Percentiles rank a stretch among this genome's conserved stretches.
Evolutionary conservation across 2,113 vertebrate species (phyloP).

Genomic region (Psilopogon haemacephalus): DNA sequence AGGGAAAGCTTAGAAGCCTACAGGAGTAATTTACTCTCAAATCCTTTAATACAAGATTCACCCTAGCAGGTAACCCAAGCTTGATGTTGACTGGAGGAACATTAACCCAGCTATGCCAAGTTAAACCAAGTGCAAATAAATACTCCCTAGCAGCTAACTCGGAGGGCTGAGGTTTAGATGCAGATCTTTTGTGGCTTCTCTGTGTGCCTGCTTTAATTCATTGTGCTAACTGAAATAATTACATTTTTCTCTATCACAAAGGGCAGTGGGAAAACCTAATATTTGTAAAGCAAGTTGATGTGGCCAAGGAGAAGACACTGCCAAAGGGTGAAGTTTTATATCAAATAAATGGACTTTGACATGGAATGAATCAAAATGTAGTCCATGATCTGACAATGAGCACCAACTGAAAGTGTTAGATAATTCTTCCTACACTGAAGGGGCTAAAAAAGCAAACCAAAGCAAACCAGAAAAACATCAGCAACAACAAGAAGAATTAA

Average conservation of each 20-base stretch:
- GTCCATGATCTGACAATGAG: background rate
- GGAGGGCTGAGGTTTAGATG: background rate
- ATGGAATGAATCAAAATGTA: background rate
- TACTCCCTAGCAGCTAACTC: background rate
- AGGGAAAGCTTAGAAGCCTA: background rate
- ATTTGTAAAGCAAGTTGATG: background rate
- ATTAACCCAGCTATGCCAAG: background rate
- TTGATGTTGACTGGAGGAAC: background rate
- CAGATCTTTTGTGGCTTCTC: background rate
- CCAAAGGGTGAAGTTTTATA: background rate
- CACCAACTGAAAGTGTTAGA: background rate
- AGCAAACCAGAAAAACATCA: no score
- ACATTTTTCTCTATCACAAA: background rate
- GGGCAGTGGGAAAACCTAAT: background rate
- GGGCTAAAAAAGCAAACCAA: background rate
- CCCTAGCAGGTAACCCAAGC: background rate
- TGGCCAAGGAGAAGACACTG: background rate
- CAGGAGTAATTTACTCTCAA: background rate
- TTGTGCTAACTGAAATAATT: background rate
- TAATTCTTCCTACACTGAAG: background rate
- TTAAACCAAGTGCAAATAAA: background rate
- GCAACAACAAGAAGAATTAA: no score
- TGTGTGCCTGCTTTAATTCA: background rate
- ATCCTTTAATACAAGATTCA: background rate
- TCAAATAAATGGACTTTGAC: background rate